Evolutionary conservation across 2,888 invertebrate species (phyloP).

Genomic region (Tridacna crocea): DNA sequence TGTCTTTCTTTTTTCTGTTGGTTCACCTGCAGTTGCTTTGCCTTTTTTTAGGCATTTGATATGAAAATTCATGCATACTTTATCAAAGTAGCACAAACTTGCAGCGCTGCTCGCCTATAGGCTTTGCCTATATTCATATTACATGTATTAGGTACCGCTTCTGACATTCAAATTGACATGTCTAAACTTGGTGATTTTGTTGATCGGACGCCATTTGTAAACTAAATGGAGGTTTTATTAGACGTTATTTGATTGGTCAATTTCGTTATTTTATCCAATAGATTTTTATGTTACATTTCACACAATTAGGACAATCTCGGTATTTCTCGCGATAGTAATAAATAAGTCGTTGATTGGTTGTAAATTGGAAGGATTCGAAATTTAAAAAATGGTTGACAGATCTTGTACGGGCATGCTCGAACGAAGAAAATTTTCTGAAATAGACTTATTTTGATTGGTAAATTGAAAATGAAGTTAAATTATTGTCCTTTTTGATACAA

Average conservation of each 20-base stretch:
- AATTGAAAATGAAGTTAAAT: neutral
- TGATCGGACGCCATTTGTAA: conserved; percentile 61
- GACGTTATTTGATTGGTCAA: conserved; percentile 52
- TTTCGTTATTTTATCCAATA: conserved; percentile 46
- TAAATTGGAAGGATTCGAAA: conserved; percentile 64
- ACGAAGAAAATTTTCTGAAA: conserved; percentile 21
- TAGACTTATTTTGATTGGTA: neutral
- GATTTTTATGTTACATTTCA: conserved; percentile 34
- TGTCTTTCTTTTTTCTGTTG: too few relatives aligned
- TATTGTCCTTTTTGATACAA: too few relatives aligned
- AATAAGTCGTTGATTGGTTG: conserved; percentile 65
- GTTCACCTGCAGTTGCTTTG: too few relatives aligned
- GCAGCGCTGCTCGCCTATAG: too few relatives aligned
- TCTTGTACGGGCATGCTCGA: conserved; percentile 64
- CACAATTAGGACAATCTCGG: conserved; percentile 27
- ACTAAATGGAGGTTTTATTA: conserved; percentile 43
- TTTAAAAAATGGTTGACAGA: conserved; percentile 72
- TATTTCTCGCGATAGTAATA: conserved; percentile 51
- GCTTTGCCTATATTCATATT: too few relatives aligned
- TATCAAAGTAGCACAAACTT: too few relatives aligned
- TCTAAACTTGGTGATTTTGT: conserved; percentile 42
- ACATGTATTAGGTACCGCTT: too few relatives aligned
- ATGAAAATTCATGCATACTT: too few relatives aligned
- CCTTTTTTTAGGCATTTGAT: too few relatives aligned
- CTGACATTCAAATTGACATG: conserved; percentile 37